phyloP scores from a whole-genome alignment of 2,113 vertebrate species.

The Brachionichthys hirsutus region DNA sequence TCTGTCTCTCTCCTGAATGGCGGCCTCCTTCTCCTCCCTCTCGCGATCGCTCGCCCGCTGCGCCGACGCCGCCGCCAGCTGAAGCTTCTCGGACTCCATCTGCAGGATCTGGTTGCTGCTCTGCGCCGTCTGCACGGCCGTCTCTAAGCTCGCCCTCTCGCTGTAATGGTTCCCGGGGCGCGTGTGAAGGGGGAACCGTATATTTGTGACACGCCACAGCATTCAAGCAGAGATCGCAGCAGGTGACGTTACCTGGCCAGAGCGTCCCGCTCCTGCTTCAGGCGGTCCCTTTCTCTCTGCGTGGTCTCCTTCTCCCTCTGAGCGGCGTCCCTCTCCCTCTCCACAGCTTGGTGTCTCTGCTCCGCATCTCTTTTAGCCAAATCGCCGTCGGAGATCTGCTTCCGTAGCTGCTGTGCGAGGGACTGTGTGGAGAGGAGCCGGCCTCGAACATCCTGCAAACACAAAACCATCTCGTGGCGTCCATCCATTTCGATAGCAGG shows the following conservation, averaged over 20 bases:
- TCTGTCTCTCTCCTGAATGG: constrained; percentile 62
- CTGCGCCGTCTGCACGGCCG: constrained; percentile 70
- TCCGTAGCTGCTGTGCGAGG: constrained; percentile 75
- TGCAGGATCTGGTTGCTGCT: constrained; percentile 73
- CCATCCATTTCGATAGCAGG: too few species aligned
- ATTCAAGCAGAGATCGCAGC: neutral
- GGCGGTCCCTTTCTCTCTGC: constrained; percentile 72
- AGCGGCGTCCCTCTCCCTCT: constrained; percentile 70
- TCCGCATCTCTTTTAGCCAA: constrained; percentile 68
- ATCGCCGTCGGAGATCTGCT: constrained; percentile 80
- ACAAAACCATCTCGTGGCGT: neutral
- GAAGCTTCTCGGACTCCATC: constrained; percentile 83
- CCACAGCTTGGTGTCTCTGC: constrained; percentile 72
- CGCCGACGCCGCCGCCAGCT: constrained; percentile 72
- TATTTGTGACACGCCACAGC: neutral
- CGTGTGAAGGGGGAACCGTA: neutral
- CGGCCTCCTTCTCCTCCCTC: constrained; percentile 80
- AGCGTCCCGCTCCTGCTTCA: constrained; percentile 72
- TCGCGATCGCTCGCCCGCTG: constrained; percentile 78
- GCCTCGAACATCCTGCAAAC: constrained; percentile 80
- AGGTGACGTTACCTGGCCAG: constrained; percentile 69
- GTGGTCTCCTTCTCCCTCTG: constrained; percentile 77
- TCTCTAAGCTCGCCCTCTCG: constrained; percentile 76
- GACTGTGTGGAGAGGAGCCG: constrained; percentile 81
- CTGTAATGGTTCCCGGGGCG: constrained; percentile 57